A percentile compares a stretch with the other conserved stretches of the same genome.
phyloP scores from a whole-genome alignment of 2,797 vertebrate genomes.

The Paratrypauchen microcephalus region DNA sequence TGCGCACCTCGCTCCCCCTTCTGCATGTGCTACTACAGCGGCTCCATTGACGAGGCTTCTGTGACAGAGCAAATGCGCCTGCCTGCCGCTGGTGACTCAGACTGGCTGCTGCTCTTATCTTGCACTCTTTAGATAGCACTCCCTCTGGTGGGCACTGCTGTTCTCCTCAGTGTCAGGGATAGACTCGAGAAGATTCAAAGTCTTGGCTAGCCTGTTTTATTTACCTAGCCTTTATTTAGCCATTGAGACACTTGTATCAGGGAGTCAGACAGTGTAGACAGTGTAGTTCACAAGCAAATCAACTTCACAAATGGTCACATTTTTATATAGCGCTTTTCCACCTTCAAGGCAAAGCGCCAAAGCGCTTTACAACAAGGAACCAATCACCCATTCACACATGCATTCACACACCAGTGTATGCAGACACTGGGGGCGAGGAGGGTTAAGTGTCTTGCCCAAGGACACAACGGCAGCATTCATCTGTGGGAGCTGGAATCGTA shows the following conservation, averaged over 20 bases:
- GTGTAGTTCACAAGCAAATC: not conserved
- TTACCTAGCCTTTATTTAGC: not conserved
- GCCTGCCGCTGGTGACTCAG: constrained; percentile 68
- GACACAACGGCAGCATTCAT: too few species aligned
- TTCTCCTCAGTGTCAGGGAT: not conserved
- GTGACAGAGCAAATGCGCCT: constrained; percentile 66
- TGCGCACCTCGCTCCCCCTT: constrained; percentile 40
- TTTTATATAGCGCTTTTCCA: too few species aligned
- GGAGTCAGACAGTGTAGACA: not conserved
- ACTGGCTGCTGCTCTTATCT: constrained; percentile 56
- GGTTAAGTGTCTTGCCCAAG: too few species aligned
- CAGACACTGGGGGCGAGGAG: too few species aligned
- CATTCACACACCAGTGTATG: too few species aligned
- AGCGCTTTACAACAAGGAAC: too few species aligned
- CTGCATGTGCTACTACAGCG: constrained; percentile 72
- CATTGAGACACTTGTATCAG: not conserved
- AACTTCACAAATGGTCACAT: too few species aligned
- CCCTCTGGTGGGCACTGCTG: constrained; percentile 65
- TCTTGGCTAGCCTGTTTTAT: not conserved
- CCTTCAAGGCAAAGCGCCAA: too few species aligned
- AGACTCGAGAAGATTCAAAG: not conserved
- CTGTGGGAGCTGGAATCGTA: too few species aligned
- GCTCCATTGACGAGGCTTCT: constrained; percentile 77
- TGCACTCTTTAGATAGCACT: constrained; percentile 46
- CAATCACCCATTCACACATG: too few species aligned